These are phyloP conservation scores for Thaumetopoea pityocampa DNA, from an alignment of 1,140 invertebrate genomes.

Conservation along the genomic window DNA sequence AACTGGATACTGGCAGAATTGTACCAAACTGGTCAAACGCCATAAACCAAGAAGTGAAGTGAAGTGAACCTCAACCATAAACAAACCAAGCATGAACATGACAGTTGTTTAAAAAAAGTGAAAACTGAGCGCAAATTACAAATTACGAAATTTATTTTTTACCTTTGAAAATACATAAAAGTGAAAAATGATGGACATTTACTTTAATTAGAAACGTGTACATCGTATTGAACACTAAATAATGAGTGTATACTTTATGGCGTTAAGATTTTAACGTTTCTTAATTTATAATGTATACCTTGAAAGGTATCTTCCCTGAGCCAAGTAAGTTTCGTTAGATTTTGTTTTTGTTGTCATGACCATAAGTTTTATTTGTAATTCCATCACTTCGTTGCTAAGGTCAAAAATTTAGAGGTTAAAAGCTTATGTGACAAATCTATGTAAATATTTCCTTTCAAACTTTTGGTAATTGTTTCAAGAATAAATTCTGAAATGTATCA, in stretches of 20 bases:
- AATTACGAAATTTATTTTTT: constrained; percentile 40
- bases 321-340: constrained; percentile 71
- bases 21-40: too few species aligned
- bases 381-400: constrained; percentile 12
- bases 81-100: constrained; percentile 27
- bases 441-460: too few species aligned
- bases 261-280: constrained; percentile 40
- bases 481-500: too few species aligned
- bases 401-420: too few species aligned
- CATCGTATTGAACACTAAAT: constrained; percentile 48
- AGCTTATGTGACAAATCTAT: too few species aligned
- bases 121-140: constrained; percentile 64
- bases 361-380: constrained; percentile 15
- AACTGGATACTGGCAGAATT: too few species aligned
- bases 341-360: constrained; percentile 22
- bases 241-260: constrained; percentile 62
- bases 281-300: constrained; percentile 67
- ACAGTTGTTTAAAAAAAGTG: constrained; percentile 65
- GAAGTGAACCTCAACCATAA: constrained; percentile 44
- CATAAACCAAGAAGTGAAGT: too few species aligned
- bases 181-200: constrained; percentile 48
- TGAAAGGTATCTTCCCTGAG: constrained; percentile 77
- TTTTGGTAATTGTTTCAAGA: too few species aligned
- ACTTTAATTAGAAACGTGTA: constrained; percentile 45
- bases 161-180: constrained; percentile 36